These are phyloP conservation scores for Argya squamiceps DNA, from an alignment of 2,797 vertebrate species.

Conservation along the genomic window DNA sequence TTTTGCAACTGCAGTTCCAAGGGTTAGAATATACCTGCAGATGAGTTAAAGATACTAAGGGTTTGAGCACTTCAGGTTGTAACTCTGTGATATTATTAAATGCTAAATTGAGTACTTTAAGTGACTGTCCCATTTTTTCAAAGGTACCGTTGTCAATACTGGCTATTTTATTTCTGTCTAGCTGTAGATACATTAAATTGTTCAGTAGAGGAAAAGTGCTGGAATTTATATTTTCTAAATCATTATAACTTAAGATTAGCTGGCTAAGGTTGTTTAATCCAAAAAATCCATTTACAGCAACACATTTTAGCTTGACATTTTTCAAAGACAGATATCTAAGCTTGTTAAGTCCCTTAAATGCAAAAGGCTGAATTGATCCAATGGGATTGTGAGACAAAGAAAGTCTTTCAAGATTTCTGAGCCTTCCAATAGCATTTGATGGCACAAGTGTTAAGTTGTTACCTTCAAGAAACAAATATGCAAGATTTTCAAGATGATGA, in stretches of 20 bases:
- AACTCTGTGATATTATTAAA: conserved; percentile 81
- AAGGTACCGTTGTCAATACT: conserved; percentile 68
- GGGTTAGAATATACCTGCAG: conserved; percentile 76
- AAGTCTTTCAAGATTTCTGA: conserved; percentile 74
- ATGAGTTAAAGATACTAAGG: conserved; percentile 76
- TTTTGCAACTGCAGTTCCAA: conserved; percentile 78
- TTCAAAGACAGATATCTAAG: conserved; percentile 73
- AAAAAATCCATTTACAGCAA: conserved; percentile 70
- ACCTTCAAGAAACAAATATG: conserved; percentile 71
- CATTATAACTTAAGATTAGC: conserved; percentile 73
- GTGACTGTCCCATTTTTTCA: conserved; percentile 71
- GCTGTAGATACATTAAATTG: conserved; percentile 71
- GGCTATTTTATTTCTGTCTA: conserved; percentile 75
- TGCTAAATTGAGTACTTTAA: conserved; percentile 78
- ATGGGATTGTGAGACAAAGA: conserved; percentile 74
- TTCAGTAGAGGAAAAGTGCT: conserved; percentile 67
- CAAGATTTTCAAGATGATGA: conserved; percentile 69
- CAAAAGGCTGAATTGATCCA: conserved; percentile 69
- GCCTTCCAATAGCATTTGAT: conserved; percentile 68
- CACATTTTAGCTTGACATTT: conserved; percentile 65
- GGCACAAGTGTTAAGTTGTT: conserved; percentile 72
- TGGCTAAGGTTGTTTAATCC: conserved; percentile 72
- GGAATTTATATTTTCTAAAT: conserved; percentile 73
- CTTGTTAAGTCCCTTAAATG: conserved; percentile 72
- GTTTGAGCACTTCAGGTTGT: conserved; percentile 72